Evolutionary conservation across 2,888 invertebrate species (phyloP), one percentile per base, ranked within the genome.

Genomic region (Drosophila putrida): DNA sequence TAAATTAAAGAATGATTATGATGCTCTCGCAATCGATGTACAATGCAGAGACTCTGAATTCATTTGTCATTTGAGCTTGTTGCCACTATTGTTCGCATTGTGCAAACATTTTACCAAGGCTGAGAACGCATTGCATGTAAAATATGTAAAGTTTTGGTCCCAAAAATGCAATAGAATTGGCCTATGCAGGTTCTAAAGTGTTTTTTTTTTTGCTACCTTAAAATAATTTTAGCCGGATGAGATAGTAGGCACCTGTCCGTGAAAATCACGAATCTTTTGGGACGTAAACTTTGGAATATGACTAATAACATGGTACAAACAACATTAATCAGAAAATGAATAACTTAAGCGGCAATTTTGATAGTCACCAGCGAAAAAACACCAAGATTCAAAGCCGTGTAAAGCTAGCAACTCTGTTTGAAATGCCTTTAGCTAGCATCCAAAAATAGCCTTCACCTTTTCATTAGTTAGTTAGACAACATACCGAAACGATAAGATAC

Each of bases 361-460:
- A 35, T 31, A 35, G 41, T 33, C 38, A 35, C 20, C 31, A 33
- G 31, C 20, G 25, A 10, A 15, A 15, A 20, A 25, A 47, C 31
- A 33, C 33, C 13, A 6, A 47, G 13, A 65, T 25, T 25, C 28
- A n/a, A 38, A 31, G 10, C 10, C 33, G 20, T 36, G 35, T 31
- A 35, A 11, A 53, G 35, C 20, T 50, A 43, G 28, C 50, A 65
- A 49, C 49, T 75, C 20, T 46, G 43, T 35, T 4, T 13, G 6
- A 66, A 47, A 62, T 63, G 50, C 25, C 39, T 64, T 44, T 10
- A 31, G 75, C 47, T 39, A 75, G 46, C 59, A 62, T 54, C 41
- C 10, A 1, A 25, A 46, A 50, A 53, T 41, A 65, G 54, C 81
- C 78, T 73, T 77, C 51, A 83, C 67, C 68, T 87, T 87, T 83